Percentiles rank a stretch among this genome's conserved stretches.
phyloP scores from a whole-genome alignment of 1,140 invertebrate species.

The Copidosoma floridanum region DNA sequence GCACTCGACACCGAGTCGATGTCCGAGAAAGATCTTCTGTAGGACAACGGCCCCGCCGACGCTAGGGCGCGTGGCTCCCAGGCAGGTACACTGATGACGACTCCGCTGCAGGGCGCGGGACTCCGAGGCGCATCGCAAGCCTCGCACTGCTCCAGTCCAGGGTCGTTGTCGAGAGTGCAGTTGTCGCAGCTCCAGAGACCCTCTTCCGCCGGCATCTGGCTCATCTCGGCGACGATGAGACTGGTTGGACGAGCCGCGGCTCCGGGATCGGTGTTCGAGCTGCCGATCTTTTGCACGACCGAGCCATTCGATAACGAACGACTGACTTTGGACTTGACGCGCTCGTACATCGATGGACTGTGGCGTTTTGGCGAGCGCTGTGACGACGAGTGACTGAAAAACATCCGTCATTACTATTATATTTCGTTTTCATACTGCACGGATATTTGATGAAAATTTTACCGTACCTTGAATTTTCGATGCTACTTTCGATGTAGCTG shows the following conservation, averaged over 20 bases:
- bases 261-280: slow-evolving; percentile 29
- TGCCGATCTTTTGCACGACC: slow-evolving; percentile 46
- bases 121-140: slow-evolving; percentile 64
- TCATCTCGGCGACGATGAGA: slow-evolving; percentile 46
- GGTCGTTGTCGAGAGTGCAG: slow-evolving; percentile 61
- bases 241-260: slow-evolving; percentile 46
- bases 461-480: slow-evolving; percentile 13
- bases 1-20: slow-evolving; percentile 46
- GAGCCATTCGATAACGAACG: slow-evolving; percentile 59
- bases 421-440: no score
- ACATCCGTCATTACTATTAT: no score
- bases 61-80: slow-evolving; percentile 55
- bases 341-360: slow-evolving; percentile 60
- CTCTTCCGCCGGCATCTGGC: slow-evolving; percentile 36
- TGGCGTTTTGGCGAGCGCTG: slow-evolving; percentile 59
- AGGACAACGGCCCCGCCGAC: slow-evolving; percentile 59
- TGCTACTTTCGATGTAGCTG: slow-evolving; percentile 18
- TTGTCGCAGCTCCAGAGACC: slow-evolving; percentile 61
- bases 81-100: slow-evolving; percentile 58
- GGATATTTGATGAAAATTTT: no score
- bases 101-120: slow-evolving; percentile 54
- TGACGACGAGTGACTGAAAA: slow-evolving; percentile 30
- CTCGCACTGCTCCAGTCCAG: slow-evolving; percentile 59
- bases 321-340: slow-evolving; percentile 61
- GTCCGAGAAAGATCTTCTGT: slow-evolving; percentile 67